Percentiles rank a stretch among this genome's conserved stretches.
phyloP scores from a whole-genome alignment of 2,113 vertebrate genomes.

The Galeopterus variegatus region DNA sequence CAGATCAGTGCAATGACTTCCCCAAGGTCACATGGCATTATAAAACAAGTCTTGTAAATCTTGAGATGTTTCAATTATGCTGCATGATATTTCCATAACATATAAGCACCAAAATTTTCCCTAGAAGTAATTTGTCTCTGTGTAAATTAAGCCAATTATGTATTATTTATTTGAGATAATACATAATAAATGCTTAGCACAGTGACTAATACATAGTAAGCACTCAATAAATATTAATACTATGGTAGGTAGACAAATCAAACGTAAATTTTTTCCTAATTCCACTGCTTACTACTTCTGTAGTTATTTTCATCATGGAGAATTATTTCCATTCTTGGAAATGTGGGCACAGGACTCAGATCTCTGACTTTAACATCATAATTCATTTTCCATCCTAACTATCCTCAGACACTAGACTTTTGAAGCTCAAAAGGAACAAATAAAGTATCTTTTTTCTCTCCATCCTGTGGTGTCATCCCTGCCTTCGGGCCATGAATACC shows the following conservation, averaged over 20 bases:
- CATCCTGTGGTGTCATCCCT: background rate
- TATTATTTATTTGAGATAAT: background rate
- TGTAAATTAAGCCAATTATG: background rate
- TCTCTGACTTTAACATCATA: constrained; percentile 25
- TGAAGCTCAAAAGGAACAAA: constrained; percentile 29
- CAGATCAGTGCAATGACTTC: background rate
- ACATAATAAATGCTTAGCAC: background rate
- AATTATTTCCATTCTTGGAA: constrained; percentile 47
- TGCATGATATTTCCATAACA: background rate
- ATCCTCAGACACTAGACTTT: background rate
- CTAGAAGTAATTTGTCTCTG: background rate
- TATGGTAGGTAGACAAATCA: background rate
- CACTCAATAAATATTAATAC: constrained; percentile 7
- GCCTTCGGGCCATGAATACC: background rate
- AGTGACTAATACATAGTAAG: background rate
- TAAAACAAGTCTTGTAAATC: background rate
- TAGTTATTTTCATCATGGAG: constrained; percentile 28
- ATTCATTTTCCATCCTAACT: constrained; percentile 37
- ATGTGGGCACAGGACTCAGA: constrained; percentile 36
- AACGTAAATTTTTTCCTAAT: constrained; percentile 29
- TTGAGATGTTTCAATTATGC: background rate
- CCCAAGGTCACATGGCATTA: background rate
- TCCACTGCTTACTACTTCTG: constrained; percentile 41
- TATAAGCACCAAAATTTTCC: background rate
- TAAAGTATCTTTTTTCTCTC: constrained; percentile 21